phyloP scores from a whole-genome alignment of 2,888 invertebrate genomes.

The Mimachlamys varia region DNA sequence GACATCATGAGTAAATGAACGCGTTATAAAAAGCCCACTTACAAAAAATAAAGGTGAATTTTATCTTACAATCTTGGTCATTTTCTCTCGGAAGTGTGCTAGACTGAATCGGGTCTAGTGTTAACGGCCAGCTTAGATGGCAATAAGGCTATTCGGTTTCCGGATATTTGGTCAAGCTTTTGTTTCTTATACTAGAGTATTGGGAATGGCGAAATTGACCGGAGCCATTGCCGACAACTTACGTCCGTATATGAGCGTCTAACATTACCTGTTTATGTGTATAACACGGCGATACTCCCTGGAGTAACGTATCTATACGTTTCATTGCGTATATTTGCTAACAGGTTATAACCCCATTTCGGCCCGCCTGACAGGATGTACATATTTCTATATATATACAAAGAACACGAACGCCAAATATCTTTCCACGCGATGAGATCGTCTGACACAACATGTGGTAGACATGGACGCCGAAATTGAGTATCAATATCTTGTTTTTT shows the following conservation, averaged over 20 bases:
- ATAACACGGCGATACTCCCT: background rate
- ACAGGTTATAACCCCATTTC: background rate
- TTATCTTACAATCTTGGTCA: slow-evolving; percentile 8
- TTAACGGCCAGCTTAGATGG: background rate
- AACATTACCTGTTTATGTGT: background rate
- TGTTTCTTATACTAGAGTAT: slow-evolving; percentile 7
- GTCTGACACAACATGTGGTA: background rate
- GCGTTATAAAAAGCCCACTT: background rate
- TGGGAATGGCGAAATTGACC: slow-evolving; percentile 13
- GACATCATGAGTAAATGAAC: background rate
- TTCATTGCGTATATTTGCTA: background rate
- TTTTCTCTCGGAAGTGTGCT: slow-evolving; percentile 22
- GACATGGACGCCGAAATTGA: background rate
- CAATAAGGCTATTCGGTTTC: slow-evolving; percentile 31
- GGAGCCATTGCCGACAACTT: background rate
- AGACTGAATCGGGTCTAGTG: slow-evolving; percentile 4
- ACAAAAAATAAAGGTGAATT: slow-evolving; percentile 18
- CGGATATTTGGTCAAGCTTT: slow-evolving; percentile 3
- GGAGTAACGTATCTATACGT: slow-evolving; percentile 3
- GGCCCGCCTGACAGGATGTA: background rate
- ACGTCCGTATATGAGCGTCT: background rate
- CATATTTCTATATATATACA: background rate
- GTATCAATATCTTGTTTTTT: background rate
- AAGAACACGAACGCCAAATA: background rate
- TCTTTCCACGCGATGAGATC: background rate